Evolutionary conservation across 2,888 invertebrate species (phyloP).

Genomic region (Torymus tubicola): DNA sequence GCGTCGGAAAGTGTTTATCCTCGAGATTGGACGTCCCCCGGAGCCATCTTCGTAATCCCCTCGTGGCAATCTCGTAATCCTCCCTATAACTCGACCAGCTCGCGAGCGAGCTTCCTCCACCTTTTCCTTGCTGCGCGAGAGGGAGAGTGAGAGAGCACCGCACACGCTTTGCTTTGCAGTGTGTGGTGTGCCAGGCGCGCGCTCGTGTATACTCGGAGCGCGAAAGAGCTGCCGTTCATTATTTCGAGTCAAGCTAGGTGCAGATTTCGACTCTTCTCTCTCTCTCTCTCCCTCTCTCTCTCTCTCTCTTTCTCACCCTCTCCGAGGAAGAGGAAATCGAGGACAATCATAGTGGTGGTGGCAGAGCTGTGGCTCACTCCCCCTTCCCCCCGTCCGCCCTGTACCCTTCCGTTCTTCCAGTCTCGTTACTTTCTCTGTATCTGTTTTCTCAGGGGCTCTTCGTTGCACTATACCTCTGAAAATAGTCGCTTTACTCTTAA

Average conservation of each 20-base stretch:
- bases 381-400: background rate
- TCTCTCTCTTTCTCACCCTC: background rate
- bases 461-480: conserved; percentile 13
- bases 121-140: conserved; percentile 54
- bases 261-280: conserved; percentile 46
- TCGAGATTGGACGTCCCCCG: conserved; percentile 75
- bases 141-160: background rate
- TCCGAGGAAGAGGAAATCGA: conserved; percentile 33
- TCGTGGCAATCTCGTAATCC: conserved; percentile 76
- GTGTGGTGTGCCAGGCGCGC: no score
- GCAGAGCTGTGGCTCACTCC: background rate
- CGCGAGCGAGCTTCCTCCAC: conserved; percentile 43
- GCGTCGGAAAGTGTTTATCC: conserved; percentile 76
- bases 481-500: conserved; percentile 52
- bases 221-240: conserved; percentile 36
- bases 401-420: conserved; percentile 16
- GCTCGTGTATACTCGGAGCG: no score
- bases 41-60: conserved; percentile 75
- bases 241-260: conserved; percentile 27
- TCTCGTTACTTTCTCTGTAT: conserved; percentile 7
- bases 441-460: conserved; percentile 12
- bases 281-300: background rate
- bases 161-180: no score
- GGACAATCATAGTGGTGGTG: conserved; percentile 32
- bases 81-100: conserved; percentile 71